These are phyloP conservation scores for Drosophila nebulosa DNA, from an alignment of 1,140 invertebrate species.

Conservation along the genomic window DNA sequence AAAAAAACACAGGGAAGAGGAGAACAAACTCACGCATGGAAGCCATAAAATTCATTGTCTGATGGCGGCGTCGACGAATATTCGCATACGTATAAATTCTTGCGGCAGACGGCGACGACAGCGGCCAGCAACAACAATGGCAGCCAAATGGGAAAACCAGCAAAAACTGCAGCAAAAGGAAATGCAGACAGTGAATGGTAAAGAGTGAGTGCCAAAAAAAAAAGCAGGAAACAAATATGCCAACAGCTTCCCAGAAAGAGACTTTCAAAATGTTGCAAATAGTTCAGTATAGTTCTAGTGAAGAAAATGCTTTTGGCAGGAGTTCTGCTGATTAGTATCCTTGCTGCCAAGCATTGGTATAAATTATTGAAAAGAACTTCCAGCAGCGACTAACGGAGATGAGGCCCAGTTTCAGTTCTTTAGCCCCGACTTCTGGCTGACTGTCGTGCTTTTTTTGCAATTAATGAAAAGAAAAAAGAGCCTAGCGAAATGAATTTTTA, in stretches of 20 bases:
- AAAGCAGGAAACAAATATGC: slow-evolving; percentile 1
- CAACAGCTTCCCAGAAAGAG: background rate
- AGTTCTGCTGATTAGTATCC: background rate
- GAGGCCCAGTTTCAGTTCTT: slow-evolving; percentile 15
- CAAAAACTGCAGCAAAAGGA: slow-evolving; percentile 45
- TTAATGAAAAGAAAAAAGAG: slow-evolving; percentile 61
- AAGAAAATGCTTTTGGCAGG: slow-evolving; percentile 10
- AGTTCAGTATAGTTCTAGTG: background rate
- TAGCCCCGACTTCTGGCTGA: background rate
- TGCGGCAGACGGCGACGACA: slow-evolving; percentile 18
- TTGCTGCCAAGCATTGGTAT: slow-evolving; percentile 18
- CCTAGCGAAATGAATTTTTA: slow-evolving; percentile 70
- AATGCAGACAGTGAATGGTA: slow-evolving; percentile 39
- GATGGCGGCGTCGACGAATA: slow-evolving; percentile 36
- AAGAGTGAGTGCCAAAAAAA: slow-evolving; percentile 26
- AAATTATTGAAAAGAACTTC: slow-evolving; percentile 32
- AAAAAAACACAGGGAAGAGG: slow-evolving; percentile 6
- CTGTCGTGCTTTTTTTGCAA: slow-evolving; percentile 56
- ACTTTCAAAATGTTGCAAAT: background rate
- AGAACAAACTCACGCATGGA: slow-evolving; percentile 33
- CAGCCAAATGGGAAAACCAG: slow-evolving; percentile 13
- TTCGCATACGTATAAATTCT: slow-evolving; percentile 52
- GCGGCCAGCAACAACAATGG: slow-evolving; percentile 14
- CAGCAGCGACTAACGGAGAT: slow-evolving; percentile 58
- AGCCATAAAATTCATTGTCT: slow-evolving; percentile 62